Percentiles rank a stretch among this genome's conserved stretches.
Evolutionary conservation across 2,888 invertebrate species (phyloP).

Genomic region (Leucania comma): DNA sequence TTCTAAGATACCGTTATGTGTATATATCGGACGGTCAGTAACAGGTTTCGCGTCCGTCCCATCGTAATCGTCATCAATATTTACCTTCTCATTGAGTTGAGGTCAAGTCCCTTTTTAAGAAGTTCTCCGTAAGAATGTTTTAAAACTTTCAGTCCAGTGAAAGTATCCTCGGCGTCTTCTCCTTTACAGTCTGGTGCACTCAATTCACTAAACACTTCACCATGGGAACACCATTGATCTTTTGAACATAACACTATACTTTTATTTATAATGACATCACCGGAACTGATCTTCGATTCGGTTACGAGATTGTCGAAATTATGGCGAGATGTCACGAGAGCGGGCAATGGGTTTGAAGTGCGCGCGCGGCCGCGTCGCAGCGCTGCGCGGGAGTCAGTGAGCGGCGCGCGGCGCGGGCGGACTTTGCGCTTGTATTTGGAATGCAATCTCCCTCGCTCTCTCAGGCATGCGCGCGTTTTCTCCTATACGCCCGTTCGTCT

Average conservation of each 20-base stretch:
- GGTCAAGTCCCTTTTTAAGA: slow-evolving; percentile 79
- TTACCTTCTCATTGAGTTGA: slow-evolving; percentile 80
- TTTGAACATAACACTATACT: slow-evolving; percentile 64
- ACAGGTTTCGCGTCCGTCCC: slow-evolving; percentile 45
- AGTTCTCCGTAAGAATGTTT: slow-evolving; percentile 87
- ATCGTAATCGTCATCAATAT: slow-evolving; percentile 59
- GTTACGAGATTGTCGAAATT: slow-evolving; percentile 76
- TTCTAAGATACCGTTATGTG: slow-evolving; percentile 58
- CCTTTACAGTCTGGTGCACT: slow-evolving; percentile 75
- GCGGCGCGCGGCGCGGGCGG: slow-evolving; percentile 68
- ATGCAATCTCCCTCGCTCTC: slow-evolving; percentile 89
- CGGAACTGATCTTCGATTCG: slow-evolving; percentile 72
- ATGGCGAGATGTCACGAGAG: slow-evolving; percentile 75
- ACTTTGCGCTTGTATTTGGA: slow-evolving; percentile 78
- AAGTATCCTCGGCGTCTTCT: slow-evolving; percentile 89
- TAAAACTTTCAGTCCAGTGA: slow-evolving; percentile 90
- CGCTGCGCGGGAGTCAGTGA: slow-evolving; percentile 73
- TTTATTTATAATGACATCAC: slow-evolving; percentile 75
- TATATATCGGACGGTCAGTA: slow-evolving; percentile 46
- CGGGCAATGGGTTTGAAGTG: slow-evolving; percentile 44
- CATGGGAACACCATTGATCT: slow-evolving; percentile 72
- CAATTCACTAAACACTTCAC: slow-evolving; percentile 73
- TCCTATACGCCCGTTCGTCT: slow-evolving; percentile 76
- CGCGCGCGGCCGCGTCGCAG: slow-evolving; percentile 64
- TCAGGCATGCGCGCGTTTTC: slow-evolving; percentile 82